Evolutionary conservation across 2,888 invertebrate genomes (phyloP).

Genomic region (Andricus quercusramuli): DNA sequence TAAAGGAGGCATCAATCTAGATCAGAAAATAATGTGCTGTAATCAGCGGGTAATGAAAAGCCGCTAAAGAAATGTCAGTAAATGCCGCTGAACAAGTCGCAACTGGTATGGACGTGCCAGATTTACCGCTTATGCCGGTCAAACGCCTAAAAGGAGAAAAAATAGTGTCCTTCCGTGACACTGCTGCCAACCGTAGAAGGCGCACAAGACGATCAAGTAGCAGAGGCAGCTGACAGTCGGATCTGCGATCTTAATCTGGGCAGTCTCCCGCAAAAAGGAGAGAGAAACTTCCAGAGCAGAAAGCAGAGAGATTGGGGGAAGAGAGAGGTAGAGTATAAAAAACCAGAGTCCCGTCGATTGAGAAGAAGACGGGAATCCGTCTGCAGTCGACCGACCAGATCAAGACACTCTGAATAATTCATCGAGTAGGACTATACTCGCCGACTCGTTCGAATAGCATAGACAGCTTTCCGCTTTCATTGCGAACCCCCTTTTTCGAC

Average conservation of each 20-base stretch:
- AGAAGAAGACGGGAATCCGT: slow-evolving; percentile 69
- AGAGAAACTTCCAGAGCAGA: slow-evolving; percentile 38
- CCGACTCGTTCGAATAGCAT: slow-evolving; percentile 52
- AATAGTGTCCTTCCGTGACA: slow-evolving; percentile 29
- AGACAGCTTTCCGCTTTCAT: slow-evolving; percentile 57
- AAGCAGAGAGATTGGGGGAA: slow-evolving; percentile 4
- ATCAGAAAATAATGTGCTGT: slow-evolving; percentile 13
- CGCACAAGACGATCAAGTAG: slow-evolving; percentile 42
- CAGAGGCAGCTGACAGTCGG: slow-evolving; percentile 73
- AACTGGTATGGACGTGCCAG: slow-evolving; percentile 33
- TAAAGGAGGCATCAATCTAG: neutral
- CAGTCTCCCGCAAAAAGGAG: slow-evolving; percentile 62
- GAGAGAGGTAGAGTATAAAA: slow-evolving; percentile 47
- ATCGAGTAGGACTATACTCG: slow-evolving; percentile 61
- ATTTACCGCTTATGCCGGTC: slow-evolving; percentile 19
- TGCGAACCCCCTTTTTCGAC: slow-evolving; percentile 51
- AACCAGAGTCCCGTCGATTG: slow-evolving; percentile 65
- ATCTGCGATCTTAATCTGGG: slow-evolving; percentile 75
- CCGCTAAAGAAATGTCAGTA: slow-evolving; percentile 11
- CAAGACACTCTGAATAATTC: slow-evolving; percentile 75
- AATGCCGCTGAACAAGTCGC: slow-evolving; percentile 18
- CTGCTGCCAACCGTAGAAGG: slow-evolving; percentile 35
- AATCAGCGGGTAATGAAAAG: slow-evolving; percentile 1
- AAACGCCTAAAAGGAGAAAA: slow-evolving; percentile 38
- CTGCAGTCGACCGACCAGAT: slow-evolving; percentile 66